These are phyloP conservation scores for Dryocosmus kuriphilus DNA, from an alignment of 2,888 invertebrate species.

Conservation along the genomic window DNA sequence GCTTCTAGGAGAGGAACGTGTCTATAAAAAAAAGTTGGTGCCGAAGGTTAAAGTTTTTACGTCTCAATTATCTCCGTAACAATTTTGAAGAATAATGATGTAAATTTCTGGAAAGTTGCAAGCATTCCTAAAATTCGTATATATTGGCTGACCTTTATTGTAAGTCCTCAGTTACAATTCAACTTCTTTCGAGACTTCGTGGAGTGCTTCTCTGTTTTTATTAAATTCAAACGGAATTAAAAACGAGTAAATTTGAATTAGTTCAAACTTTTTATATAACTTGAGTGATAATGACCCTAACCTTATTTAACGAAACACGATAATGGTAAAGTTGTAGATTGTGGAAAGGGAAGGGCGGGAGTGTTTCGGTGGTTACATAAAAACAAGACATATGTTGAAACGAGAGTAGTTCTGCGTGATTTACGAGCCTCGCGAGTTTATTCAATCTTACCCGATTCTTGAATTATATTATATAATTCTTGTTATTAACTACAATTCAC, in stretches of 20 bases:
- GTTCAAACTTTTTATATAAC: not conserved
- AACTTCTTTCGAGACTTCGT: not conserved
- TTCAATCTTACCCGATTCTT: not conserved
- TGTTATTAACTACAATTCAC: too few relatives aligned
- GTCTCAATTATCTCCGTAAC: not conserved
- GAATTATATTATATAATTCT: not conserved
- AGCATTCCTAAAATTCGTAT: slow-evolving; percentile 2
- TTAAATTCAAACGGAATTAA: not conserved
- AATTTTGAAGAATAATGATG: slow-evolving; percentile 30
- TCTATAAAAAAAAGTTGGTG: not conserved
- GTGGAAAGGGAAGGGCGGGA: not conserved
- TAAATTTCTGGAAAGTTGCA: slow-evolving; percentile 17
- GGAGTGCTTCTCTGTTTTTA: not conserved
- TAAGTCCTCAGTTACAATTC: not conserved
- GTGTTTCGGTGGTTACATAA: slow-evolving; percentile 3
- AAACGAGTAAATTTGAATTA: not conserved
- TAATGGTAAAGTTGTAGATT: not conserved
- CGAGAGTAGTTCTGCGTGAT: not conserved
- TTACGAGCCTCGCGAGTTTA: not conserved
- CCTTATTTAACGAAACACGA: not conserved
- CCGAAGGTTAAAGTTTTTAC: slow-evolving; percentile 14
- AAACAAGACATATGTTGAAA: not conserved
- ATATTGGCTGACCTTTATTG: not conserved
- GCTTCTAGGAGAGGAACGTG: not conserved
- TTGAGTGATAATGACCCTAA: not conserved